Conservation (phyloP, 2,797 vertebrate genomes). For the Podargus strigoides region DNA sequence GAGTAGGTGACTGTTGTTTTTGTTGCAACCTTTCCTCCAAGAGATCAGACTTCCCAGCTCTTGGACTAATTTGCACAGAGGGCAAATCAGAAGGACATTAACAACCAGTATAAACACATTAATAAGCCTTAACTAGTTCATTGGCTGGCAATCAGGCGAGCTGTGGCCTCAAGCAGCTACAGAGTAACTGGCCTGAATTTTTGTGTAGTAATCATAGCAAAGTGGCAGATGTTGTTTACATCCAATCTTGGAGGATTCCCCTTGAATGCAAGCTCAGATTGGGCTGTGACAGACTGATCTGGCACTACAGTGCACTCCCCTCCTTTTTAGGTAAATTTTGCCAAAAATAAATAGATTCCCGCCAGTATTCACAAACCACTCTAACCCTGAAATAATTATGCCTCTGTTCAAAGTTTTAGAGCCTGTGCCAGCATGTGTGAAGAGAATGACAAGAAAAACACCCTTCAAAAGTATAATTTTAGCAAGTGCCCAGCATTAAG, state of each 20-base stretch:
- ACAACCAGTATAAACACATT: neutral
- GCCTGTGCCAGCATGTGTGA: neutral
- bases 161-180: neutral
- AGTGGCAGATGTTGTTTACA: constrained; percentile 12
- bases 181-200: neutral
- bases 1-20: neutral
- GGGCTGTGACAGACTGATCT: neutral
- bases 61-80: neutral
- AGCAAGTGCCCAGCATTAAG: neutral
- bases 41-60: neutral
- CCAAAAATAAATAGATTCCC: neutral
- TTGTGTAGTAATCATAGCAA: neutral
- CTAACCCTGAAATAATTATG: neutral
- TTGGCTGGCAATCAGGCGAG: neutral
- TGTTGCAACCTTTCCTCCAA: neutral
- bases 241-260: neutral
- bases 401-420: neutral
- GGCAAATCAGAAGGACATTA: neutral
- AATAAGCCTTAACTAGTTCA: neutral
- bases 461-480: neutral
- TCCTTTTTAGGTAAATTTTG: neutral
- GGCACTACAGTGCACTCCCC: neutral
- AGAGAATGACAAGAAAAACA: neutral
- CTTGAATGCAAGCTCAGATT: neutral
- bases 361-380: neutral